These are phyloP conservation scores for Allacma fusca DNA, from an alignment of 2,888 invertebrate genomes.

Conservation along the genomic window DNA sequence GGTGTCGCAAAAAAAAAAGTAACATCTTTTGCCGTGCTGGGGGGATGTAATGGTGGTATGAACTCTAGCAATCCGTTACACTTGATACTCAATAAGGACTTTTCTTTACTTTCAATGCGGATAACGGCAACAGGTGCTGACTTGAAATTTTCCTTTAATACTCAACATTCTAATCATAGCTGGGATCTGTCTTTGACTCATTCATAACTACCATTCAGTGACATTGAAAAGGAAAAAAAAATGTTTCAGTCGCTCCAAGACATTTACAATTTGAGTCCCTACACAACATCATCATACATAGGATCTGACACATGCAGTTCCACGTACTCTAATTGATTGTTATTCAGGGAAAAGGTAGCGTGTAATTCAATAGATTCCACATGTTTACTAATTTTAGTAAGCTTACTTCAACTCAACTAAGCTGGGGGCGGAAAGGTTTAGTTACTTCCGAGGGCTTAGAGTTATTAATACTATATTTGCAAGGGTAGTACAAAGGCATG, in stretches of 20 bases:
- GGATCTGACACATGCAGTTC: no score
- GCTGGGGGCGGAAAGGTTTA: no score
- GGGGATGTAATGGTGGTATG: conserved; percentile 2
- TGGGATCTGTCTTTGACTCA: conserved; percentile 41
- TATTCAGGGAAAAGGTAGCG: no score
- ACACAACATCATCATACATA: no score
- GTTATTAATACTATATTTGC: no score
- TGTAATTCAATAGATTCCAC: no score
- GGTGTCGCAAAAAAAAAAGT: conserved; percentile 10
- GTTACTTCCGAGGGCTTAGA: no score
- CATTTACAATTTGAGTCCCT: no score
- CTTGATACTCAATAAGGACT: conserved; percentile 33
- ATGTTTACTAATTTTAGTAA: no score
- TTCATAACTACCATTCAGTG: conserved; percentile 40
- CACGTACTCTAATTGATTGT: no score
- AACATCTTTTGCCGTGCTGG: conserved; percentile 7
- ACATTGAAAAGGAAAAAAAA: conserved; percentile 38
- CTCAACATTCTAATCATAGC: conserved; percentile 10
- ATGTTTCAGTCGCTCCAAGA: background rate
- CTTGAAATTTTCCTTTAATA: background rate
- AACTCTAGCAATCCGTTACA: conserved; percentile 42
- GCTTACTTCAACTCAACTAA: no score
- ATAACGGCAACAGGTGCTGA: conserved; percentile 39
- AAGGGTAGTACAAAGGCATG: no score
- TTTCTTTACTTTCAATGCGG: conserved; percentile 33